Conservation (phyloP, 2,888 invertebrate genomes). For the Limnephilus marmoratus region DNA sequence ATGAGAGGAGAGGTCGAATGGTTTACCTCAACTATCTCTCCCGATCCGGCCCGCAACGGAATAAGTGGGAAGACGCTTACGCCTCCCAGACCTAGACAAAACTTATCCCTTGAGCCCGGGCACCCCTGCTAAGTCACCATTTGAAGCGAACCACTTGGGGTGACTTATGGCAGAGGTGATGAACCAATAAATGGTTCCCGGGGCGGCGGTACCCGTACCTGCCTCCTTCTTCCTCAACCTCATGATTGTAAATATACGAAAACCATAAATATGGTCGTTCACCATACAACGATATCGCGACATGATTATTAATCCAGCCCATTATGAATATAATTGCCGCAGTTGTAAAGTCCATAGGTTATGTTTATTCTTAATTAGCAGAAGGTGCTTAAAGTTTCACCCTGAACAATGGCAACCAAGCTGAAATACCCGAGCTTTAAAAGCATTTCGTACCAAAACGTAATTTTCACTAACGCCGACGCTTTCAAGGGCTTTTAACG, state of each 20-base stretch:
- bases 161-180: too few species aligned
- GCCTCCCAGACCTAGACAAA: too few species aligned
- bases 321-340: neutral
- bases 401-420: neutral
- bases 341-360: neutral
- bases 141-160: too few species aligned
- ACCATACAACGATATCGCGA: neutral
- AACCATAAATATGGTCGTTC: neutral
- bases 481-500: constrained; percentile 29
- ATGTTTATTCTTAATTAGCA: neutral
- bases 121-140: too few species aligned
- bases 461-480: constrained; percentile 2
- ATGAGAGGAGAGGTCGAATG: too few species aligned
- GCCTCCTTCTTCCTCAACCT: too few species aligned
- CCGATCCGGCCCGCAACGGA: too few species aligned
- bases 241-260: neutral
- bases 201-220: too few species aligned
- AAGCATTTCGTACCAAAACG: constrained; percentile 6
- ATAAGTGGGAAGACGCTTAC: too few species aligned
- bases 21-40: too few species aligned
- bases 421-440: neutral
- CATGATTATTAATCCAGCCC: neutral
- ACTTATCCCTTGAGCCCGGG: too few species aligned
- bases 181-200: too few species aligned
- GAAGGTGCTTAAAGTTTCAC: neutral